Evolutionary conservation across 1,140 invertebrate genomes (phyloP).

Genomic region (Stegodyphus dumicola): DNA sequence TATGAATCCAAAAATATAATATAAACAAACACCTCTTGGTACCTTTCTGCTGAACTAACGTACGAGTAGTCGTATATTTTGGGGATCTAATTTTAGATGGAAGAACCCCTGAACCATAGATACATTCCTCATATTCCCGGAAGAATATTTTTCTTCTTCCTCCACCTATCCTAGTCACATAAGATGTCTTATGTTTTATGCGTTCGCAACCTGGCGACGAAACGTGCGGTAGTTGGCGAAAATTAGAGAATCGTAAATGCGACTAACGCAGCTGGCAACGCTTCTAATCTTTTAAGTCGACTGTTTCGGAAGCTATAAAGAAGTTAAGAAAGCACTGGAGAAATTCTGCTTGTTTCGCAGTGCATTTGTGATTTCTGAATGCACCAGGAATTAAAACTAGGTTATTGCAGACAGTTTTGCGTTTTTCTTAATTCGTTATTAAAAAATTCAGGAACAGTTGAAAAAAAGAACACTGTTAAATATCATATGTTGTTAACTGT

Average conservation of each 20-base stretch:
- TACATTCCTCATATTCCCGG: conserved; percentile 45
- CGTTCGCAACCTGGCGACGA: conserved; percentile 16
- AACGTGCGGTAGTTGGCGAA: conserved; percentile 33
- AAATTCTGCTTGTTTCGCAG: too few species aligned
- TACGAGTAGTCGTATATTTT: conserved; percentile 23
- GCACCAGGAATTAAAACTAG: too few species aligned
- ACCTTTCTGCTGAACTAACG: not conserved
- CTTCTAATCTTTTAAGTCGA: not conserved
- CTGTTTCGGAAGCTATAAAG: not conserved
- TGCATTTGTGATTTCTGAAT: too few species aligned
- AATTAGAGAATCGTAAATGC: conserved; percentile 39
- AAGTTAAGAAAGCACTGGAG: too few species aligned
- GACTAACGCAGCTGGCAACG: not conserved
- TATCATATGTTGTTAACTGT: too few species aligned
- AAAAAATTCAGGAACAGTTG: too few species aligned
- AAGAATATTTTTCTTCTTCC: conserved; percentile 1
- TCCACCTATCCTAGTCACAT: not conserved
- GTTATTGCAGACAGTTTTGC: too few species aligned
- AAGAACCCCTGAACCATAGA: conserved; percentile 1
- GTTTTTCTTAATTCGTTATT: too few species aligned
- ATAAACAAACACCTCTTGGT: not conserved
- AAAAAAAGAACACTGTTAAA: too few species aligned
- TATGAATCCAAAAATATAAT: too few species aligned
- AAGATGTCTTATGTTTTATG: conserved; percentile 26
- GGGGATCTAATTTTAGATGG: conserved; percentile 34